These are phyloP conservation scores for Zosterops lateralis DNA, from an alignment of 2,113 vertebrate species.

Conservation along the genomic window DNA sequence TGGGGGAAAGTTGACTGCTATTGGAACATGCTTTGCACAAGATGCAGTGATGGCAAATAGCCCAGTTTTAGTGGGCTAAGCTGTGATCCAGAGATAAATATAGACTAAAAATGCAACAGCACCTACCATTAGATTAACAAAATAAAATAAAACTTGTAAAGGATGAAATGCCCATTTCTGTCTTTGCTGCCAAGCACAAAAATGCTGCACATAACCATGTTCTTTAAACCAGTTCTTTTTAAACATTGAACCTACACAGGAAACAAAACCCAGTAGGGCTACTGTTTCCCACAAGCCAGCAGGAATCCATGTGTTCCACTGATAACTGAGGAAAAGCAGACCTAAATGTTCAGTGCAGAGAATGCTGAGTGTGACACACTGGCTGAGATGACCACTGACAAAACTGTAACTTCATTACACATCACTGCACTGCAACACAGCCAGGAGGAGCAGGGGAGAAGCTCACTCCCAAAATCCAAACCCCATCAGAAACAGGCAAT, in stretches of 20 bases:
- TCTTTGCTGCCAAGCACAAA: background rate
- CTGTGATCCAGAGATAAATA: background rate
- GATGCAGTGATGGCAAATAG: background rate
- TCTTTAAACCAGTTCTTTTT: background rate
- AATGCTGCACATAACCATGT: rapidly evolving
- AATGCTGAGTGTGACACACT: background rate
- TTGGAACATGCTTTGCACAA: background rate
- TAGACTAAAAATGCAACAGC: background rate
- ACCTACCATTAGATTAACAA: background rate
- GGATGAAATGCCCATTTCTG: background rate
- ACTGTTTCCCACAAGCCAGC: rapidly evolving
- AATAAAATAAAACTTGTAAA: background rate
- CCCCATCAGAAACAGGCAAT: background rate
- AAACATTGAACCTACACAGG: background rate
- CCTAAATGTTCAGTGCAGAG: rapidly evolving
- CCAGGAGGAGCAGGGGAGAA: background rate
- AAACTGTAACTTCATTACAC: background rate
- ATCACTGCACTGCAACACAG: background rate
- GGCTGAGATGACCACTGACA: background rate
- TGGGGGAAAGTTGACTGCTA: background rate
- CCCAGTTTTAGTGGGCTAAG: background rate
- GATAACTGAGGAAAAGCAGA: background rate
- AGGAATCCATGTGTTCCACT: background rate
- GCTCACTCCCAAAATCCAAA: background rate
- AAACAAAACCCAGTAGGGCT: background rate